A percentile compares a stretch with the other conserved stretches of the same genome.
These are phyloP conservation scores for Metallyticus violacea DNA, from an alignment of 2,888 invertebrate species.

Conservation along the genomic window DNA sequence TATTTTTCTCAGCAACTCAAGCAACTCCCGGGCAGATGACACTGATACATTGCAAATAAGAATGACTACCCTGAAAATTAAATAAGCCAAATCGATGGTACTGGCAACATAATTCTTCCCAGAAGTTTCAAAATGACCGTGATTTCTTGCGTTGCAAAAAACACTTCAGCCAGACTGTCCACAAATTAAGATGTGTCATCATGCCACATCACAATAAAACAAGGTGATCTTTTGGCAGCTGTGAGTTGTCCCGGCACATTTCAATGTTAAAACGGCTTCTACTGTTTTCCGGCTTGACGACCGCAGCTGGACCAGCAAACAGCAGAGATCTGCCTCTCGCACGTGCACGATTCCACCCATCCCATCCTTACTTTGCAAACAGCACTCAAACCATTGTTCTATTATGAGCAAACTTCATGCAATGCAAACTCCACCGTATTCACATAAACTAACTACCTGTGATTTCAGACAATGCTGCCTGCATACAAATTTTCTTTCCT, in stretches of 20 bases:
- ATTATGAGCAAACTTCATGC: not conserved
- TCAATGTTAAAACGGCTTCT: not conserved
- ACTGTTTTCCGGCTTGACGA: not conserved
- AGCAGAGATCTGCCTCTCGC: not conserved
- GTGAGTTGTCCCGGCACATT: too few relatives aligned
- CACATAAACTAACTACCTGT: not conserved
- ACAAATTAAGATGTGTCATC: too few relatives aligned
- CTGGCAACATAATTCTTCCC: too few relatives aligned
- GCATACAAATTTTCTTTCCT: not conserved
- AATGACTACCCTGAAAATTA: too few relatives aligned
- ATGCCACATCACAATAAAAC: not conserved
- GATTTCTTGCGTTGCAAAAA: too few relatives aligned
- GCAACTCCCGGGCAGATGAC: too few relatives aligned
- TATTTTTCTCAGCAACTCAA: too few relatives aligned
- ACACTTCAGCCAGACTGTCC: too few relatives aligned
- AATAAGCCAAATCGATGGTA: too few relatives aligned
- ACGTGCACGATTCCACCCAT: not conserved
- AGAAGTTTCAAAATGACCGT: too few relatives aligned
- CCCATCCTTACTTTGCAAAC: not conserved
- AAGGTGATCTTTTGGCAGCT: not conserved
- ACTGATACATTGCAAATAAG: too few relatives aligned
- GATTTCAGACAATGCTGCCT: not conserved
- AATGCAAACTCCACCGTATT: not conserved
- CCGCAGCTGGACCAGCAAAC: not conserved
- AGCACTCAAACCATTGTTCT: not conserved